Evolutionary conservation across 2,797 vertebrate species (phyloP).

Genomic region (Hyperoplus immaculatus): DNA sequence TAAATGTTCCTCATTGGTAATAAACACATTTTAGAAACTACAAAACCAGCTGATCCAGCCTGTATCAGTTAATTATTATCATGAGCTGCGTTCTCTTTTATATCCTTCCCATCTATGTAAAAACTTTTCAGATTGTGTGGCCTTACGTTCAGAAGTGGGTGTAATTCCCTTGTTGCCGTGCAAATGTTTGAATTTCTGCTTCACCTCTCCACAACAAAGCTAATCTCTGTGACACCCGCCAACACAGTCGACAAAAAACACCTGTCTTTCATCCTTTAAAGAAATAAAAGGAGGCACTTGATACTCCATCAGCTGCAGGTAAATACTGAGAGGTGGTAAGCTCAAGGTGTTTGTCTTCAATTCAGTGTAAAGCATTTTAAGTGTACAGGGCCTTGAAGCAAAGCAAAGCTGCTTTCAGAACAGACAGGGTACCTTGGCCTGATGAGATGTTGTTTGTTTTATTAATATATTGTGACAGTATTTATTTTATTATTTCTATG

Average conservation of each 20-base stretch:
- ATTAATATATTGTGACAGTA: not conserved
- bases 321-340: conserved; percentile 1
- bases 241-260: conserved; percentile 7
- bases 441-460: not conserved
- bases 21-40: not conserved
- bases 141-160: conserved; percentile 12
- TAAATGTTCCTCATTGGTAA: not conserved
- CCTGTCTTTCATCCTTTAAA: not conserved
- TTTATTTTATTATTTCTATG: too few species aligned
- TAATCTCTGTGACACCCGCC: conserved; percentile 15
- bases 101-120: not conserved
- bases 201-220: conserved; percentile 25
- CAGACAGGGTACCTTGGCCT: not conserved
- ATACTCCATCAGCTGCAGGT: conserved; percentile 15
- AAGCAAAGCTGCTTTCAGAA: not conserved
- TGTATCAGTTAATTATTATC: not conserved
- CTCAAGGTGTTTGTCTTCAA: conserved; percentile 27
- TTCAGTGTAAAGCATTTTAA: not conserved
- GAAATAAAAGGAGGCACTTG: conserved; percentile 34
- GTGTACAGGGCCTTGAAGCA: not conserved
- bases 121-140: conserved; percentile 7
- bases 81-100: not conserved
- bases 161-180: conserved; percentile 40
- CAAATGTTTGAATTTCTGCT: conserved; percentile 37
- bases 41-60: not conserved